Percentiles rank a stretch among this genome's conserved stretches.
Evolutionary conservation across 2,888 invertebrate genomes (phyloP).

Genomic region (Limnephilus rhombicus): DNA sequence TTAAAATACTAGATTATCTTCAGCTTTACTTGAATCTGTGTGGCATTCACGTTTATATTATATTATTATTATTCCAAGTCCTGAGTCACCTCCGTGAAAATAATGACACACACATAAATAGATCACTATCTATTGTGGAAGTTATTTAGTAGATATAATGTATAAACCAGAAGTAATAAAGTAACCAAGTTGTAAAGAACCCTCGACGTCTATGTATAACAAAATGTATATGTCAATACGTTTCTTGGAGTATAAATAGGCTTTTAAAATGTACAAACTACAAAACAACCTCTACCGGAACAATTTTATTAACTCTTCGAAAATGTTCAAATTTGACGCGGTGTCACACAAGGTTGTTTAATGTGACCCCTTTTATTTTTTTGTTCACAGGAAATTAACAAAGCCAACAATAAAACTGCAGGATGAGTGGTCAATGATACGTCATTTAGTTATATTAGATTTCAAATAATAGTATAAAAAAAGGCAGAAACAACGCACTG

Average conservation of each 20-base stretch:
- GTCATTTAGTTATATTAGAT: too few species aligned
- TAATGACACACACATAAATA: not conserved
- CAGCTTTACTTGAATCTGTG: not conserved
- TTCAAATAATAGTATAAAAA: too few species aligned
- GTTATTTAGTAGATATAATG: not conserved
- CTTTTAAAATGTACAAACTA: not conserved
- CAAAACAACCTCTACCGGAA: not conserved
- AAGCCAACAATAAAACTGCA: not conserved
- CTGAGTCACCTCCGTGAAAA: not conserved
- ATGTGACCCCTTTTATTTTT: not conserved
- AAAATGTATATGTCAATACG: not conserved
- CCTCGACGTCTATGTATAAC: not conserved
- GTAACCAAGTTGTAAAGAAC: not conserved
- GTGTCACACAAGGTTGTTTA: not conserved
- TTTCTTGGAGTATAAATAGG: not conserved
- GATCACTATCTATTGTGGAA: not conserved
- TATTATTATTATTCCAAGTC: not conserved
- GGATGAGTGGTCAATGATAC: too few species aligned
- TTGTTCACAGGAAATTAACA: not conserved
- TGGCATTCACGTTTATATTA: not conserved
- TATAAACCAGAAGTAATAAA: not conserved
- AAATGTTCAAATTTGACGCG: not conserved
- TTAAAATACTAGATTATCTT: not conserved
- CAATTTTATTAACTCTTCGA: not conserved
- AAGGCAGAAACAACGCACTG: too few species aligned